Evolutionary conservation across 2,888 invertebrate genomes (phyloP), one percentile per base, ranked within the genome.

Genomic region (Ochropacha duplaris): DNA sequence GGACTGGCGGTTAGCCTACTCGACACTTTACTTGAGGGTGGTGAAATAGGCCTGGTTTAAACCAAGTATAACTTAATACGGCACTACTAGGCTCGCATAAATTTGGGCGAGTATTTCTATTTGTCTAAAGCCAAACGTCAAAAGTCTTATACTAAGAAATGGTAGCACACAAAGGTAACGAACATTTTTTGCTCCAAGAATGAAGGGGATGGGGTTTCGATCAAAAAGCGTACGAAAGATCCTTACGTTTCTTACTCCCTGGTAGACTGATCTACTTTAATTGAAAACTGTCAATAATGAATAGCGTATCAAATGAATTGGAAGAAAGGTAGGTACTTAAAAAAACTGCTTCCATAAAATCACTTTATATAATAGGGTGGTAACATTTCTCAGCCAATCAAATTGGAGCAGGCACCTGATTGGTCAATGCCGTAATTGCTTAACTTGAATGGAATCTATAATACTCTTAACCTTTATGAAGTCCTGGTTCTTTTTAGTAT

Each of bases 261-360:
- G 60, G 78, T 82, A 73, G 56, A 61, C 59, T 55, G 67, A 65
- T 68, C 60, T 63, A 57, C 64, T 68, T 74, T 82, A 81, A 82
- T 79, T 81, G 74, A 72, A 76, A 58, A 59, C 59, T 65, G 55
- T 64, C 61, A 44, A 44, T 44, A 44, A 19, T 44, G 19, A 36
- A n/a, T 14, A 36, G 14, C 36, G 9, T n/a, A 9, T 4, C 39
- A 14, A 39, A 3, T 16, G 39, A 16, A 19, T 44, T 19, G 44
- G 9, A 44, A 44, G 19, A 44, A 44, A 44, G 44, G 44, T n/a
- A 44, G 44, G 44, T n/a, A 9, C 44, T 19, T 8, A 9, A 19
- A 16, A 19, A n/a, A 44, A 9, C 3, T 9, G 5, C 44, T 39
- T 39, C 14, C 8, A 19, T 44, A 44, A 44, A 44, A 44, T 6